phyloP scores from a whole-genome alignment of 1,140 invertebrate genomes.

The Calephelis nemesis region DNA sequence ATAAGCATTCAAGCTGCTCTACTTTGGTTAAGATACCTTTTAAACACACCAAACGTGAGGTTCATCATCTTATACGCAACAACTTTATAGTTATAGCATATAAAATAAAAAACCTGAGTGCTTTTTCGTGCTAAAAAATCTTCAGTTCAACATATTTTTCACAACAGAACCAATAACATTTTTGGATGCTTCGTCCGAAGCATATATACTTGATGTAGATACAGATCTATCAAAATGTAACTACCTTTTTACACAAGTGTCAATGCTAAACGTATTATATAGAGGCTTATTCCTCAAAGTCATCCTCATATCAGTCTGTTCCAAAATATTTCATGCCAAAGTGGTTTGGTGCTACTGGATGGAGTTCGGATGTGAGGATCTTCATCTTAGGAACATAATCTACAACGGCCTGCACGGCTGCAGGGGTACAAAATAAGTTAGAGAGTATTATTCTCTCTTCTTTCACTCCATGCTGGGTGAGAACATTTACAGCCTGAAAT shows the following conservation, averaged over 20 bases:
- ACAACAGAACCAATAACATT: not conserved
- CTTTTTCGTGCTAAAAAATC: too few relatives aligned
- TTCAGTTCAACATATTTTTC: too few relatives aligned
- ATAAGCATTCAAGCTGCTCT: too few relatives aligned
- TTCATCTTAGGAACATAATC: slow-evolving; percentile 95
- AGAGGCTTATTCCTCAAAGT: slow-evolving; percentile 36
- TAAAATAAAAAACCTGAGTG: too few relatives aligned
- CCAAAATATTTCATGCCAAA: slow-evolving; percentile 99
- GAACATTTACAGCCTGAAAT: slow-evolving; percentile 93
- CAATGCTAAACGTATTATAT: not conserved
- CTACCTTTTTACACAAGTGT: not conserved
- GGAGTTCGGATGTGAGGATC: slow-evolving; percentile 96
- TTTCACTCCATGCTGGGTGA: slow-evolving; percentile 95
- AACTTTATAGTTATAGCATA: too few relatives aligned
- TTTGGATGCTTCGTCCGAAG: too few relatives aligned
- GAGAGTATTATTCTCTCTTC: slow-evolving; percentile 97
- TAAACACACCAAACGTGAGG: too few relatives aligned
- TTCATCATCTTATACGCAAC: too few relatives aligned
- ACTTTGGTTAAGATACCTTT: too few relatives aligned
- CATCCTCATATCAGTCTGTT: slow-evolving; percentile 88
- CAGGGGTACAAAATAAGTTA: slow-evolving; percentile 97
- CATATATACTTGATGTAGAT: not conserved
- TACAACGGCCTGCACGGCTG: slow-evolving; percentile 92
- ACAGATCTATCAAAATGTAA: not conserved
- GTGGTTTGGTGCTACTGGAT: slow-evolving; percentile 97